phyloP scores from a whole-genome alignment of 2,797 vertebrate genomes.

The Crenuchus spilurus region DNA sequence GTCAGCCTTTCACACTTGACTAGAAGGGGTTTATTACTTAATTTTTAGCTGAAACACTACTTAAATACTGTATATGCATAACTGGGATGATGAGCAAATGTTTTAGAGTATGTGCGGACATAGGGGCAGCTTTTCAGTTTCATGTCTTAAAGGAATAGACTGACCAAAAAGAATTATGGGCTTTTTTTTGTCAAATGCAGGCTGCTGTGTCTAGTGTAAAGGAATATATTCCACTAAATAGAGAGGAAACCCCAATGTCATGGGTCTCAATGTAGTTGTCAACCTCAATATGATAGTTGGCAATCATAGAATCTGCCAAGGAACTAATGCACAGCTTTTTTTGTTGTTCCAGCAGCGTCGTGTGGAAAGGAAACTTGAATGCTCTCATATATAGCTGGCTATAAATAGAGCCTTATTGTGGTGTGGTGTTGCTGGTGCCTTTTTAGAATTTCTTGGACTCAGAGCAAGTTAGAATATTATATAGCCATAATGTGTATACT shows the following conservation, averaged over 20 bases:
- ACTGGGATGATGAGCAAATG: background rate
- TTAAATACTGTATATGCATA: conserved; percentile 12
- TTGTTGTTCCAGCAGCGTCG: conserved; percentile 4
- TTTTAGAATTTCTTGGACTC: conserved; percentile 17
- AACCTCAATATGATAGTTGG: background rate
- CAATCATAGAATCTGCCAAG: conserved; percentile 8
- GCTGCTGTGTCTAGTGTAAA: conserved; percentile 14
- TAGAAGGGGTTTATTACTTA: conserved; percentile 18
- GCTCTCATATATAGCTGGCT: background rate
- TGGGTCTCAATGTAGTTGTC: background rate
- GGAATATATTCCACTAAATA: conserved; percentile 26
- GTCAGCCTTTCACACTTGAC: conserved; percentile 32
- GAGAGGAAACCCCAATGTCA: background rate
- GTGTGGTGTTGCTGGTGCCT: conserved; percentile 18
- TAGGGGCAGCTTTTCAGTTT: conserved; percentile 1
- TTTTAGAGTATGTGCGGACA: conserved; percentile 11
- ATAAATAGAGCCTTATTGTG: background rate
- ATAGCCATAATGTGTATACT: conserved; percentile 21
- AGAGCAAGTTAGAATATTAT: conserved; percentile 8
- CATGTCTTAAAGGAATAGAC: conserved; percentile 18
- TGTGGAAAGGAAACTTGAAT: background rate
- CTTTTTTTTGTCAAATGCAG: too few species aligned
- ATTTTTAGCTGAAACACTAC: background rate
- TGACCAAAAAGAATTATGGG: conserved; percentile 33
- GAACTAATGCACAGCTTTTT: conserved; percentile 36